Percentiles rank a stretch among this genome's conserved stretches.
phyloP scores from a whole-genome alignment of 2,888 invertebrate species.

The Hesperia comma region DNA sequence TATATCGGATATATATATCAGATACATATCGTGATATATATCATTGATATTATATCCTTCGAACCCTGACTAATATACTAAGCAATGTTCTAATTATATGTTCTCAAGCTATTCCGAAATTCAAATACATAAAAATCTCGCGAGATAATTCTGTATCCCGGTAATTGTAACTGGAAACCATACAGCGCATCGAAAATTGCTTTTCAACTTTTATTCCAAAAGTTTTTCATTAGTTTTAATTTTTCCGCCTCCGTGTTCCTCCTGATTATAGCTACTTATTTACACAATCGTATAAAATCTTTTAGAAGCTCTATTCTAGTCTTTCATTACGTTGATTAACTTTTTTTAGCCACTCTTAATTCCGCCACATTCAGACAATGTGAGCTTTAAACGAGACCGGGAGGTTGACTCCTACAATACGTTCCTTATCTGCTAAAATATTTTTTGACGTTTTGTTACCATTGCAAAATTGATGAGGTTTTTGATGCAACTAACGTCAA shows the following conservation, averaged over 20 bases:
- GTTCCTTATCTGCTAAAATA: slow-evolving; percentile 27
- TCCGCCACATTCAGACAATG: slow-evolving; percentile 36
- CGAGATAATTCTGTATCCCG: background rate
- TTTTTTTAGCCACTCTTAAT: slow-evolving; percentile 42
- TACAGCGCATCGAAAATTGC: slow-evolving; percentile 7
- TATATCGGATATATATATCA: too few species aligned
- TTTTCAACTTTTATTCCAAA: slow-evolving; percentile 25
- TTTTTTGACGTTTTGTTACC: too few species aligned
- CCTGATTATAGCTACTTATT: slow-evolving; percentile 34
- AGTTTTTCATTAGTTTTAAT: slow-evolving; percentile 37
- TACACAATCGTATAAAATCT: slow-evolving; percentile 36
- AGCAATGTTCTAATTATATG: too few species aligned
- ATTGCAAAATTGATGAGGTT: too few species aligned
- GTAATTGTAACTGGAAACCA: slow-evolving; percentile 25
- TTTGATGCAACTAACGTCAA: too few species aligned
- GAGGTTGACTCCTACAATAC: slow-evolving; percentile 33
- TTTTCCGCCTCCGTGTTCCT: slow-evolving; percentile 31
- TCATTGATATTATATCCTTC: too few species aligned
- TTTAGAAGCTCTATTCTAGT: slow-evolving; percentile 35
- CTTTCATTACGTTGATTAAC: slow-evolving; percentile 43
- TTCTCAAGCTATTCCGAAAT: background rate
- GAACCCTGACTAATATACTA: too few species aligned
- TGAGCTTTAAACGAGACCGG: slow-evolving; percentile 26
- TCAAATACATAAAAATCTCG: background rate
- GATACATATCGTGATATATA: too few species aligned